Conservation (phyloP, 2,888 invertebrate genomes). For the Cordilura impudica region DNA sequence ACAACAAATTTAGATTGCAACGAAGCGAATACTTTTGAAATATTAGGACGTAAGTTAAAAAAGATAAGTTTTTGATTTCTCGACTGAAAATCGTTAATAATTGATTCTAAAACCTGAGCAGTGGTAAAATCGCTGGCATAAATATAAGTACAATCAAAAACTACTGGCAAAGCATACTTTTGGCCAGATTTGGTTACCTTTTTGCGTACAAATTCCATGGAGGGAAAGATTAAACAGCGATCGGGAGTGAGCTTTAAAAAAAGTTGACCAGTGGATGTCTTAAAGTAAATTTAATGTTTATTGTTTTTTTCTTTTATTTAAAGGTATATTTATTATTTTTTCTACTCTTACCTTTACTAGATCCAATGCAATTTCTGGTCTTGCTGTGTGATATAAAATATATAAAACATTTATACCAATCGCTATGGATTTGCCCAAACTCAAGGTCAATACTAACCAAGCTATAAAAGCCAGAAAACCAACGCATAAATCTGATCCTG, state of each 20-base stretch:
- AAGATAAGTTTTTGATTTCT: conserved; percentile 88
- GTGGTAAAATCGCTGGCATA: conserved; percentile 93
- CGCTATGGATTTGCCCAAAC: conserved; percentile 91
- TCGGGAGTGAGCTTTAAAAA: conserved; percentile 91
- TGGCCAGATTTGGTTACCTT: conserved; percentile 88
- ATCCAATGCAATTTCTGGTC: conserved; percentile 90
- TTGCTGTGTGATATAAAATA: conserved; percentile 91
- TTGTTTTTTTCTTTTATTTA: background rate
- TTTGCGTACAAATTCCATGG: conserved; percentile 91
- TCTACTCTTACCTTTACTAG: conserved; percentile 83
- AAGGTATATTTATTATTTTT: background rate
- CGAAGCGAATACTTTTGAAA: conserved; percentile 88
- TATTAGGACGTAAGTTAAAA: conserved; percentile 90
- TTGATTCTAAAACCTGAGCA: conserved; percentile 86
- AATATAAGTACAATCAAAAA: conserved; percentile 92
- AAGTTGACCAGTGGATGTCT: conserved; percentile 83
- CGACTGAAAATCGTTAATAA: conserved; percentile 85
- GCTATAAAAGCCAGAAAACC: conserved; percentile 91
- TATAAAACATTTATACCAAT: conserved; percentile 89
- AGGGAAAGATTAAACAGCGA: conserved; percentile 92
- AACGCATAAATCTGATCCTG: conserved; percentile 91
- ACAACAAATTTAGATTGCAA: conserved; percentile 70
- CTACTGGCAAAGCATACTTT: conserved; percentile 83
- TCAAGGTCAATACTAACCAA: conserved; percentile 89
- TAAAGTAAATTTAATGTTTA: conserved; percentile 14